Percentiles rank a stretch among this genome's conserved stretches.
Evolutionary conservation across 2,888 invertebrate genomes (phyloP).

Genomic region (Gastracanthus pulcherrimus): DNA sequence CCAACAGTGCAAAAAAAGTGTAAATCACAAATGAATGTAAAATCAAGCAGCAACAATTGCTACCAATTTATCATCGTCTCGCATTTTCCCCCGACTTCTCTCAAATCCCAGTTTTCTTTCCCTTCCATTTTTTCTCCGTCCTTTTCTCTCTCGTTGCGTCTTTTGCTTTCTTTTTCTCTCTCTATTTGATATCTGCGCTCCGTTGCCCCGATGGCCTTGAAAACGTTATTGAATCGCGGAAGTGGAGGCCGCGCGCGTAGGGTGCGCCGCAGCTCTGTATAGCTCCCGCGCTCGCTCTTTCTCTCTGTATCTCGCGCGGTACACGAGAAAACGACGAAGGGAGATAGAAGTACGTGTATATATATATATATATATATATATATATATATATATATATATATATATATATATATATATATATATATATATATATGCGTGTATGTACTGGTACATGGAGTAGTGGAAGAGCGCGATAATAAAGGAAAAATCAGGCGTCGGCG

Average conservation of each 20-base stretch:
- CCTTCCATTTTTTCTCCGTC: neutral
- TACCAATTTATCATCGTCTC: conserved; percentile 19
- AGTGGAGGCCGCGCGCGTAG: conserved; percentile 55
- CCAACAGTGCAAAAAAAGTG: too few relatives aligned
- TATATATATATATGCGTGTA: neutral
- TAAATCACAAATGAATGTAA: neutral
- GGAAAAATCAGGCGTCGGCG: conserved; percentile 19
- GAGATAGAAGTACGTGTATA: conserved; percentile 3
- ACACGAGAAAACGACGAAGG: conserved; percentile 5
- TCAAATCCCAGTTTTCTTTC: neutral
- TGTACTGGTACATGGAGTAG: neutral
- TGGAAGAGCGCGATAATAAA: conserved; percentile 49
- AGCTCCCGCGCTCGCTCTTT: neutral
- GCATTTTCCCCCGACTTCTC: neutral
- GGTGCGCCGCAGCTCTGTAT: too few relatives aligned
- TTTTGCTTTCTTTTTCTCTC: neutral
- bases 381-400: neutral
- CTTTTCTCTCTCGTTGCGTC: neutral
- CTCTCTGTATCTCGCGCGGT: neutral
- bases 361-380: neutral
- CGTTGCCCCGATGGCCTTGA: conserved; percentile 56
- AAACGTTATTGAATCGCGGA: conserved; percentile 68
- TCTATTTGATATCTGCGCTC: conserved; percentile 29
- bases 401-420: neutral
- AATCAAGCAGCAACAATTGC: neutral